Percentiles rank a stretch among this genome's conserved stretches.
These are phyloP conservation scores for Eulemur coronatus DNA, from an alignment of 2,797 vertebrate genomes.

Conservation along the genomic window DNA sequence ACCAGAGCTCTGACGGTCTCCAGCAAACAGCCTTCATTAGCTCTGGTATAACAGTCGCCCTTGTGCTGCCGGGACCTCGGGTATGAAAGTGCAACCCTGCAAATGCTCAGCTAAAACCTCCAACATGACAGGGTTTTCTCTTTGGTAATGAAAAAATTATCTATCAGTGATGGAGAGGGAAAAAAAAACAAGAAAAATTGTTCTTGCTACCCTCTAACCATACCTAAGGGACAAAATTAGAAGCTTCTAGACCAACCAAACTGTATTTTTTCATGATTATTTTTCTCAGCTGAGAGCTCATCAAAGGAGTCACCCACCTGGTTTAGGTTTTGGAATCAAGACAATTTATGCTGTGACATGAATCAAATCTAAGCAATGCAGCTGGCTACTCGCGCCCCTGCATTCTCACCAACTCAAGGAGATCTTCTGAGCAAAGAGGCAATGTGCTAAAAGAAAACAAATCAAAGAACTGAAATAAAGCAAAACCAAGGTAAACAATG, in stretches of 20 bases:
- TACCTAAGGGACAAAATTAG: not conserved
- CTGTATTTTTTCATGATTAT: not conserved
- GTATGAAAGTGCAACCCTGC: not conserved
- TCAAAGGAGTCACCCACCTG: conserved; percentile 87
- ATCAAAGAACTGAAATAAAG: conserved; percentile 86
- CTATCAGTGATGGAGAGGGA: not conserved
- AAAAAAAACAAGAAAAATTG: not conserved
- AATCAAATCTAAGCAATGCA: conserved; percentile 83
- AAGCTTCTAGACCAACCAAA: conserved; percentile 54
- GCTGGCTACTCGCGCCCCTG: conserved; percentile 79
- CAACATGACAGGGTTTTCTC: not conserved
- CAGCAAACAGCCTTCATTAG: not conserved
- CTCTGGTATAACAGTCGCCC: accelerated
- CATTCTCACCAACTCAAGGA: conserved; percentile 81
- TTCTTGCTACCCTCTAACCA: not conserved
- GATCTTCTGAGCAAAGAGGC: conserved; percentile 85
- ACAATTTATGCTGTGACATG: conserved; percentile 84
- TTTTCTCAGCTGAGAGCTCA: conserved; percentile 70
- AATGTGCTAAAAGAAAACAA: conserved; percentile 87
- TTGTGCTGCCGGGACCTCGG: not conserved
- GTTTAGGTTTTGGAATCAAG: conserved; percentile 83
- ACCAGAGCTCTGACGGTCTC: not conserved
- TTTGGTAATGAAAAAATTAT: not conserved
- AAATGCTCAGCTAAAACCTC: accelerated
- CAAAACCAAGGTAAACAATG: conserved; percentile 82